Evolutionary conservation across 2,797 vertebrate species (phyloP).

Genomic region (Lophotriccus pileatus): DNA sequence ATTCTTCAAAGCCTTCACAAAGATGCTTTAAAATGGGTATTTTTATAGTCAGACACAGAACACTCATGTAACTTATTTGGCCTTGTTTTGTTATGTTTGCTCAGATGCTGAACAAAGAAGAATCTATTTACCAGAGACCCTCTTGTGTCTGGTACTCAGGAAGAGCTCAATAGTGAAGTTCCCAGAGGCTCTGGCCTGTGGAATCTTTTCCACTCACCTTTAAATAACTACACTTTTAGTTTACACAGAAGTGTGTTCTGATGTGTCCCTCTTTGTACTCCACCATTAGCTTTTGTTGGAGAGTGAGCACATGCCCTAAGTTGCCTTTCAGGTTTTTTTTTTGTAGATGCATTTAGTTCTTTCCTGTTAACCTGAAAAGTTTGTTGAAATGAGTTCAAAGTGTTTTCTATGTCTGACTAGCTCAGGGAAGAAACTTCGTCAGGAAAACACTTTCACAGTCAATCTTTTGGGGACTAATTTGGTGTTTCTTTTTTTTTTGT

Average conservation of each 20-base stretch:
- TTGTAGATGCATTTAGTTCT: neutral
- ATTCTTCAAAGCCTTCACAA: neutral
- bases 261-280: neutral
- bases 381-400: neutral
- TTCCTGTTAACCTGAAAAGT: neutral
- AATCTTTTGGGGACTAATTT: neutral
- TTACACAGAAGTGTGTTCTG: neutral
- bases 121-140: neutral
- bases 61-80: neutral
- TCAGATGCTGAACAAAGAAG: slow-evolving; percentile 22
- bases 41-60: neutral
- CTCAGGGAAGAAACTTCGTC: neutral
- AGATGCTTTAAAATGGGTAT: neutral
- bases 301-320: neutral
- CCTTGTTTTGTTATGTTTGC: neutral
- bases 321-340: neutral
- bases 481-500: no score
- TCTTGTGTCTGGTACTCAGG: neutral
- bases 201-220: neutral
- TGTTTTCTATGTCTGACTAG: neutral
- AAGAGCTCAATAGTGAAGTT: neutral
- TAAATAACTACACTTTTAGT: neutral
- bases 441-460: neutral
- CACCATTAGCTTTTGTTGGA: neutral
- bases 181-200: slow-evolving; percentile 7